Conservation (phyloP, 2,888 invertebrate genomes). For the Cephus runcator region DNA sequence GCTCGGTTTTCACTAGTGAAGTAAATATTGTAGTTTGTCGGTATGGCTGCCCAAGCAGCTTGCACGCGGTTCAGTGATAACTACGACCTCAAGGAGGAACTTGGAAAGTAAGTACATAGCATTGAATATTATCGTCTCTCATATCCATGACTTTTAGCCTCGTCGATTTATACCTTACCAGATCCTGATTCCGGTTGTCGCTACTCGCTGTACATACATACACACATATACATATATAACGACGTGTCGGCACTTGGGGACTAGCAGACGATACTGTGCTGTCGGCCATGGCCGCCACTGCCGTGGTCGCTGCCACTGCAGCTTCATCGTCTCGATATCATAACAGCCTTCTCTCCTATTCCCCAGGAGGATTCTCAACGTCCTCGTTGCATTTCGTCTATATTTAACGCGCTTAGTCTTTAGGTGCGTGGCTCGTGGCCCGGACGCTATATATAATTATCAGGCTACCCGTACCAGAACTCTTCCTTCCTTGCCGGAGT, state of each 20-base stretch:
- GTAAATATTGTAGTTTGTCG: slow-evolving; percentile 61
- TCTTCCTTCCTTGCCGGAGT: neutral
- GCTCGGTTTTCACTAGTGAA: slow-evolving; percentile 40
- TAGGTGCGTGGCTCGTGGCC: neutral
- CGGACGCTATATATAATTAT: neutral
- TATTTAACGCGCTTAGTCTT: slow-evolving; percentile 47
- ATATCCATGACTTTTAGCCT: neutral
- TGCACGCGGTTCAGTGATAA: slow-evolving; percentile 99
- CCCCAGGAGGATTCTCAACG: neutral
- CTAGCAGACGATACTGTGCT: slow-evolving; percentile 44
- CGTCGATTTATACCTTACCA: neutral
- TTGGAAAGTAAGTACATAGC: slow-evolving; percentile 91
- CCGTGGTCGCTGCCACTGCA: neutral
- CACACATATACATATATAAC: neutral
- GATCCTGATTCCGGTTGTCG: neutral
- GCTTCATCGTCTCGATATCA: too few species aligned
- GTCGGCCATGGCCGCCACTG: slow-evolving; percentile 44
- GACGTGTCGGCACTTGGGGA: slow-evolving; percentile 1
- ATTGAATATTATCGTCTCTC: neutral
- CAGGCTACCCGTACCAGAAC: neutral
- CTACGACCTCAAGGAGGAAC: slow-evolving; percentile 99
- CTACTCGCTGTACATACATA: neutral
- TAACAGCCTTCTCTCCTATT: neutral
- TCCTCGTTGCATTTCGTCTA: slow-evolving; percentile 54
- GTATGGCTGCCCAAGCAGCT: slow-evolving; percentile 89